Conservation (phyloP, 2,888 invertebrate genomes). For the Watsonalla cultraria region DNA sequence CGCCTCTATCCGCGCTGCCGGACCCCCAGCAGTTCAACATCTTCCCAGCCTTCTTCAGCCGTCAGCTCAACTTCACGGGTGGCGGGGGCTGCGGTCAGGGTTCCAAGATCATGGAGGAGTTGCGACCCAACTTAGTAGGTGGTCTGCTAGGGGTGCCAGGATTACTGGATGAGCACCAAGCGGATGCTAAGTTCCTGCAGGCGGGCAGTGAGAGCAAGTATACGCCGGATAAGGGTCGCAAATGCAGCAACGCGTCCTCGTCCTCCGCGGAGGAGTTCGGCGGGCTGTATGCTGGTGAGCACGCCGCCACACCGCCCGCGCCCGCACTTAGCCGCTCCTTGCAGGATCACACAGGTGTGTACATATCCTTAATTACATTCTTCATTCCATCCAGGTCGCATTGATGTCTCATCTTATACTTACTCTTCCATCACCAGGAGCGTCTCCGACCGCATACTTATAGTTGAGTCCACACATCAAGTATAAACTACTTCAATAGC, state of each 20-base stretch:
- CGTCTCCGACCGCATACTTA: no score
- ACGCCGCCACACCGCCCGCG: slow-evolving; percentile 85
- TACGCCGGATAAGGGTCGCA: slow-evolving; percentile 78
- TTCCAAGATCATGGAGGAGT: slow-evolving; percentile 90
- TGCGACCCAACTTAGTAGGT: slow-evolving; percentile 89
- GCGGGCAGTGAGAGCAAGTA: slow-evolving; percentile 77
- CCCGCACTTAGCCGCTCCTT: slow-evolving; percentile 71
- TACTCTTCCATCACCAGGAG: no score
- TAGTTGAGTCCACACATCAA: no score
- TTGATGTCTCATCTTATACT: no score
- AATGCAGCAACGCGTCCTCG: slow-evolving; percentile 87
- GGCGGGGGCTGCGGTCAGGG: slow-evolving; percentile 84
- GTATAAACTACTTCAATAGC: no score
- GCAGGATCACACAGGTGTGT: slow-evolving; percentile 80
- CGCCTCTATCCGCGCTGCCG: slow-evolving; percentile 78
- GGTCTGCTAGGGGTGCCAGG: slow-evolving; percentile 89
- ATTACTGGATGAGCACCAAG: slow-evolving; percentile 86
- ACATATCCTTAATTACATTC: background rate
- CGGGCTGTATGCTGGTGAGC: slow-evolving; percentile 87
- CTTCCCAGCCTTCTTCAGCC: slow-evolving; percentile 93
- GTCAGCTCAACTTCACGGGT: slow-evolving; percentile 90
- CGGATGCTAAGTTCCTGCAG: slow-evolving; percentile 77
- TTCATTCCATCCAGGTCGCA: no score
- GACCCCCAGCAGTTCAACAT: slow-evolving; percentile 93
- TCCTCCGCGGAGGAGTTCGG: slow-evolving; percentile 94